phyloP scores from a whole-genome alignment of 2,888 invertebrate species.

The Apamea sordens region DNA sequence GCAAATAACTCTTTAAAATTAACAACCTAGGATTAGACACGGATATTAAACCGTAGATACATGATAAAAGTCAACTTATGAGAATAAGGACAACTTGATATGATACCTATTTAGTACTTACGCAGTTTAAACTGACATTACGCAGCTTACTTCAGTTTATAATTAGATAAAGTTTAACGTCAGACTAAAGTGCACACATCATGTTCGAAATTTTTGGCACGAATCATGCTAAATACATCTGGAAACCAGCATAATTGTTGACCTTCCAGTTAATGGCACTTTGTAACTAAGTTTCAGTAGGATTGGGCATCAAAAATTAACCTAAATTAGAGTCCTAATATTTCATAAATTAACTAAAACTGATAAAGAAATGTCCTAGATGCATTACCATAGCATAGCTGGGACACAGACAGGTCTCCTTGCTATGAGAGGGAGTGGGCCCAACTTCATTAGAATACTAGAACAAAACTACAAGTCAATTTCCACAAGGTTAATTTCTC shows the following conservation, averaged over 20 bases:
- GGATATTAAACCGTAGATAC: slow-evolving; percentile 26
- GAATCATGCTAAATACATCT: not conserved
- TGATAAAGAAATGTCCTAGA: too few relatives aligned
- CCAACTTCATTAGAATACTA: not conserved
- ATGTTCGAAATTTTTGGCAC: not conserved
- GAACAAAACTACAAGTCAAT: slow-evolving; percentile 51
- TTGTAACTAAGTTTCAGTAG: too few relatives aligned
- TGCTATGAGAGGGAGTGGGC: too few relatives aligned
- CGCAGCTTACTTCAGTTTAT: slow-evolving; percentile 28
- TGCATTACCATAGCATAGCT: too few relatives aligned
- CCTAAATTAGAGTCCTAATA: too few relatives aligned
- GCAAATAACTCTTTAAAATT: slow-evolving; percentile 8
- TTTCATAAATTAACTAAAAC: not conserved
- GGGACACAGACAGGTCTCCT: too few relatives aligned
- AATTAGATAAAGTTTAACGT: slow-evolving; percentile 4
- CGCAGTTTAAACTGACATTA: not conserved
- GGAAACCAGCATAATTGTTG: not conserved
- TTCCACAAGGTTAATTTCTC: slow-evolving; percentile 61
- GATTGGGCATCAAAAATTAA: not conserved
- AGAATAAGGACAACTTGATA: not conserved
- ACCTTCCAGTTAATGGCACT: not conserved
- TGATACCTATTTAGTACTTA: slow-evolving; percentile 24
- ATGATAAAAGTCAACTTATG: slow-evolving; percentile 36
- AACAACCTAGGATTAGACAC: slow-evolving; percentile 14
- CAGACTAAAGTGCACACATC: not conserved